Base-by-base conservation (phyloP, 2,888 invertebrate genomes). In the Neria commutata region DNA sequence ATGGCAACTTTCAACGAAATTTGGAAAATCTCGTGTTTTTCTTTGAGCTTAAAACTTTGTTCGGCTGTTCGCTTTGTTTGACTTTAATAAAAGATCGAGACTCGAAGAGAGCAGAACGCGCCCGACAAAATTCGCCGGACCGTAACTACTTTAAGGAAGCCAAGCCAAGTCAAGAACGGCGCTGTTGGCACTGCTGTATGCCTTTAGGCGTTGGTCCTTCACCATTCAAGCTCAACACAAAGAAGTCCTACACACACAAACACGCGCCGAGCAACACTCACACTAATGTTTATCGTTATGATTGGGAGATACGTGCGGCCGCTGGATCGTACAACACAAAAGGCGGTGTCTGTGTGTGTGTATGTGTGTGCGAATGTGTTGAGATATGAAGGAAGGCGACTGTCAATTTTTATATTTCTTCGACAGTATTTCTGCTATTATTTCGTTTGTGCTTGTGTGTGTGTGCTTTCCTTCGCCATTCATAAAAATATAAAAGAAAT, bases 221-320 rank as follows among this genome's bases (percentile, higher is more conserved):
- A 5, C 17, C 42, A n/a, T 5, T 17, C 42, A 14, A 5, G 14
- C 42, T n/a, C 29, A 29, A 6, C 42, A 42, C 14, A 42, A 19
- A 42, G 66, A 62, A 58, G 56, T 57, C 46, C 63, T 66, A 70
- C 63, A 73, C 73, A 73, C 72, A 70, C 63, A 70, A 67, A 66
- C 71, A 50, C 58, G 51, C 21, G 34, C 54, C 56, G 21, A 29
- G 21, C n/a, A 42, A 46, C 10, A 11, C 48, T 11, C 50, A 54
- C 46, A 37, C 34, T 29, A 54, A 61, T 61, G 61, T 67, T 61
- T 67, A 63, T 63, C 63, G 58, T 34, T 54, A 56, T 49, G 23
- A 48, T 23, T 23, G 45, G 54, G 29, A 46, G 52, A 42, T n/a
- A 58, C 33, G 24, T 26, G 23, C 45, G 23, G 49, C 23, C 29